Percentiles rank a stretch among this genome's conserved stretches.
Conservation (phyloP, 2,113 vertebrate species). For the Tauraco erythrolophus region DNA sequence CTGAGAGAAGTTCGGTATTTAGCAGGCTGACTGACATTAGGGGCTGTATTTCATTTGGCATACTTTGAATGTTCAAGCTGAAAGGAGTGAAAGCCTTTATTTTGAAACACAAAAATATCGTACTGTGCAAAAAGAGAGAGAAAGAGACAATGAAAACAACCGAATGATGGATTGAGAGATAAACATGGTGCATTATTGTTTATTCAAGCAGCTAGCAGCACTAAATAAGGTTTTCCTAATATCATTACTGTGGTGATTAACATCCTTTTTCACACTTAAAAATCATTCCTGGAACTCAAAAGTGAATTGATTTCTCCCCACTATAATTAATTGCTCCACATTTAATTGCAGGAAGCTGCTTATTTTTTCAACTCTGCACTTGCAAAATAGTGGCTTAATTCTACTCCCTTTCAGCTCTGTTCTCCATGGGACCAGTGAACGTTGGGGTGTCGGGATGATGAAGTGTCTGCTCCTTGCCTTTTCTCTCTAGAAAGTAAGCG, state of each 20-base stretch:
- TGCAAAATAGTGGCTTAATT: background rate
- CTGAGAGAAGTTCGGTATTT: background rate
- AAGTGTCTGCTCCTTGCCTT: background rate
- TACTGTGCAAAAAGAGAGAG: background rate
- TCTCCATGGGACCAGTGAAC: fast-evolving
- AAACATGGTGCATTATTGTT: background rate
- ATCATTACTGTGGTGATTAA: slow-evolving; percentile 65
- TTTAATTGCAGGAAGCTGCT: slow-evolving; percentile 49
- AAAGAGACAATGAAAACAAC: background rate
- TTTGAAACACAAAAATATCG: slow-evolving; percentile 42
- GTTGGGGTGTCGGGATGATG: background rate
- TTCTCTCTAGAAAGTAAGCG: background rate
- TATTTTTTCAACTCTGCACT: slow-evolving; percentile 18
- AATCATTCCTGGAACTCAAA: slow-evolving; percentile 59
- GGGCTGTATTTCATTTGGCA: slow-evolving; percentile 14
- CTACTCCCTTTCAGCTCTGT: background rate
- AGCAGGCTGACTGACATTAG: background rate
- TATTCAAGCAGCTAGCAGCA: slow-evolving; percentile 53
- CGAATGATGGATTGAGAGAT: background rate
- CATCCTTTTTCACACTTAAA: slow-evolving; percentile 70
- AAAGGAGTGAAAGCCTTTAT: background rate
- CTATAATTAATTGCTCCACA: slow-evolving; percentile 60
- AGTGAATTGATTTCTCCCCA: slow-evolving; percentile 58
- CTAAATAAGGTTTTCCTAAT: slow-evolving; percentile 63
- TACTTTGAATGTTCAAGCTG: background rate